Base-by-base conservation (phyloP, 2,113 vertebrate species). In the Triplophysa siluroides region DNA sequence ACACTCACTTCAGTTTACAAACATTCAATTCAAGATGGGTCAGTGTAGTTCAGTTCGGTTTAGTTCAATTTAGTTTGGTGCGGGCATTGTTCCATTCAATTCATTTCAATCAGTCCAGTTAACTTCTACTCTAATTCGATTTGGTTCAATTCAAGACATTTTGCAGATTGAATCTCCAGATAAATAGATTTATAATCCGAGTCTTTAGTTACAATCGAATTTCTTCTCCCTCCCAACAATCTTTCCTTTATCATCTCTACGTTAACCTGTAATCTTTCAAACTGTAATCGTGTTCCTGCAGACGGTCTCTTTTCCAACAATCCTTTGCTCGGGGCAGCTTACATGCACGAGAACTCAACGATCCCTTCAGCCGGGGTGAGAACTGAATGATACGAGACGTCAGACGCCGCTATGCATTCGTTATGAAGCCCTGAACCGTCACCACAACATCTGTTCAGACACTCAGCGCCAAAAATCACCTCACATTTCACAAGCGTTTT, bases 361-460 rank as follows among this genome's bases (percentile, higher is more conserved):
- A 71, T 78, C 41, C 56, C n/a, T 52, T 63, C 47, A 70, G 54
- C 65, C 41, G 69, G 26, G 33, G 23, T 45, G 23, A 47, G 14
- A 33, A 10, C 19, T 50, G 29, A 63, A 26, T 71, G 67, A 38
- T 47, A 41, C 63, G 41, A 71, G 47, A 78, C 54, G 14, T 19
- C 23, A 56, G 50, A 78, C n/a, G 2, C 10, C 11, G 66, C 11
- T 38, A 16, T 62, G 69, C 56, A 52, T 79, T 71, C 26, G 43
- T 62, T 79, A 70, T 56, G 63, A 13, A 23, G 26, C 9, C 54
- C 29, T 11, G 16, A 38, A 24, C 19, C 18, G 18, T 16, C 8
- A 19, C 58, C 29, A 63, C 61, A 71, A 78, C 47, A 78, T 65
- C 24, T 62, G 62, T 68, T 24, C 56, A n/a, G n/a, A 60, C 1